Base-by-base conservation (phyloP, 1,140 invertebrate genomes). In the Bacillus rossius region DNA sequence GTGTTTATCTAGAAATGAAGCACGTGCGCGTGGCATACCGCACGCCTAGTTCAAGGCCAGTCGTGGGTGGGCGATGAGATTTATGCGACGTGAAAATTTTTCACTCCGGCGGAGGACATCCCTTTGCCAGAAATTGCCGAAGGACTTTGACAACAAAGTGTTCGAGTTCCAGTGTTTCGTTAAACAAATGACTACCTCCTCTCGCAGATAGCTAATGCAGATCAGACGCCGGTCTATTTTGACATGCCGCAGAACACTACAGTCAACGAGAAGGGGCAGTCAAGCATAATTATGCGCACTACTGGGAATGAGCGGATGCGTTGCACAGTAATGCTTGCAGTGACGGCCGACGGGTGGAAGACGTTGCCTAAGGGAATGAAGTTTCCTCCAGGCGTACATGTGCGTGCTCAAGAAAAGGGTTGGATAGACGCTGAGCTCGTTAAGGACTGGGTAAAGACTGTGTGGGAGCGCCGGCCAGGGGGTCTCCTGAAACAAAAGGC, bases 171-270 rank as follows among this genome's bases (percentile, higher is more conserved):
- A 7, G 4, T 34, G 4, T 34, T 34, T 34, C 29, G 29, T 34
- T 34, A 34, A 34, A 34, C 29, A 34, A 34, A 34, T 34, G 29
- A 34, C 10, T 34, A 34, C 10, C 29, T 34, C 29, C 29, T 34
- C 29, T 34, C 10, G 29, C 61, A 62, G 42, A 60, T 60, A 22
- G 61, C 45, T 8, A 58, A 60, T 51, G 42, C 49, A 22, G 51
- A 62, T 41, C 8, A 62, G 41, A 60, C 52, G 17, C 52, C 61
- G 22, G 26, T 62, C 20, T 55, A 50, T 37, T 62, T 62, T 56
- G 57, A 60, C 40, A 53, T 62, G 61, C 25, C 57, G 16, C 29
- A 34, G 23, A 62, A 56, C 37, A 51, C 29, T 16, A 60, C 61
- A 40, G 52, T 58, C 22, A 20, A n/a, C 43, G 38, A 29, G 23